Evolutionary conservation across 2,888 invertebrate genomes (phyloP).

Genomic region (Melanotus villosus): DNA sequence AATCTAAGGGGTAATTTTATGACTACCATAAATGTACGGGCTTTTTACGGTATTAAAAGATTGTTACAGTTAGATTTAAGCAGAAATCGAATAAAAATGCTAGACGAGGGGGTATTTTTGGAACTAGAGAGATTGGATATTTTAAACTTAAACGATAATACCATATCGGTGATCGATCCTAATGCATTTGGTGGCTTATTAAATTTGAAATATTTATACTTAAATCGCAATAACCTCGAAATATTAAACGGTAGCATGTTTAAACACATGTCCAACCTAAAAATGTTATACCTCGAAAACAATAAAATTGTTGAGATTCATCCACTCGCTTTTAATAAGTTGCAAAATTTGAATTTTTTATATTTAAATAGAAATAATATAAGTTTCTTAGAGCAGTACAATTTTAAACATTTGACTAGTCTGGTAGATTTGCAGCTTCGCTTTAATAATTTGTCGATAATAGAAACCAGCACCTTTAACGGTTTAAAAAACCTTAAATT

Average conservation of each 20-base stretch:
- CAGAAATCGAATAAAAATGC: slow-evolving; percentile 58
- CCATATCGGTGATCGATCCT: slow-evolving; percentile 62
- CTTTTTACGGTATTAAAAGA: slow-evolving; percentile 64
- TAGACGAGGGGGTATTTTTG: slow-evolving; percentile 63
- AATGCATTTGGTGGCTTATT: slow-evolving; percentile 64
- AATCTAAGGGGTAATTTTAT: slow-evolving; percentile 64
- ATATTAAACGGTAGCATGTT: slow-evolving; percentile 64
- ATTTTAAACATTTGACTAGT: slow-evolving; percentile 63
- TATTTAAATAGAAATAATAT: slow-evolving; percentile 66
- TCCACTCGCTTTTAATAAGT: slow-evolving; percentile 64
- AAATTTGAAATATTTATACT: slow-evolving; percentile 65
- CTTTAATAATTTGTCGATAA: slow-evolving; percentile 62
- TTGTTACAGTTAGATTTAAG: slow-evolving; percentile 63
- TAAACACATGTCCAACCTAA: slow-evolving; percentile 62
- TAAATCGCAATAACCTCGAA: slow-evolving; percentile 66
- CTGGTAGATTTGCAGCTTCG: slow-evolving; percentile 65
- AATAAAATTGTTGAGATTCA: slow-evolving; percentile 66
- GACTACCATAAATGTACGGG: slow-evolving; percentile 61
- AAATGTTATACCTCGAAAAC: slow-evolving; percentile 65
- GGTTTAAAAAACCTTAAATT: slow-evolving; percentile 63
- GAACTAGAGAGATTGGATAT: slow-evolving; percentile 64
- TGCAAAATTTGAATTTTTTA: slow-evolving; percentile 62
- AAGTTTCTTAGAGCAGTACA: slow-evolving; percentile 61
- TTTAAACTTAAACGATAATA: slow-evolving; percentile 64
- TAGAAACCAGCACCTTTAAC: slow-evolving; percentile 65